Evolutionary conservation across 1,140 invertebrate species (phyloP).

Genomic region (Zaprionus gabonicus): DNA sequence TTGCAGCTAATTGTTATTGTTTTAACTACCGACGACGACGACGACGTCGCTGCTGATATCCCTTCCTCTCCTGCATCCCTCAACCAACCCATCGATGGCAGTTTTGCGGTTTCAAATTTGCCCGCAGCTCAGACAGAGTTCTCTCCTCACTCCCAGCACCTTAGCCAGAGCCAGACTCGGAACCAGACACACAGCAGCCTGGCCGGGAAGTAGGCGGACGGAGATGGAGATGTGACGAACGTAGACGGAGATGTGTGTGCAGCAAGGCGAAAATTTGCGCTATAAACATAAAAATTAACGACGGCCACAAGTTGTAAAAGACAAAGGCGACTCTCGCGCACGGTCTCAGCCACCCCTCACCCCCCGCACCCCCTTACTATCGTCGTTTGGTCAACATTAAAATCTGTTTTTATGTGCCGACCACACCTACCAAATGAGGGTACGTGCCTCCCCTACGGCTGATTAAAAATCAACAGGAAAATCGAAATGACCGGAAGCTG

Average conservation of each 20-base stretch:
- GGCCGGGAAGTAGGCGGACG: neutral
- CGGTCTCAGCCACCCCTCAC: neutral
- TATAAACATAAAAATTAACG: constrained; percentile 84
- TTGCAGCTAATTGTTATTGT: constrained; percentile 80
- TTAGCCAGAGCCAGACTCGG: neutral
- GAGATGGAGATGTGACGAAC: constrained; percentile 14
- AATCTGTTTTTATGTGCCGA: constrained; percentile 76
- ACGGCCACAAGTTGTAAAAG: constrained; percentile 82
- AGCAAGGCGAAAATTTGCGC: constrained; percentile 79
- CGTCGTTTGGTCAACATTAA: constrained; percentile 62
- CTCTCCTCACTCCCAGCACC: no score
- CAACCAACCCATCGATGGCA: constrained; percentile 38
- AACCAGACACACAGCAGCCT: neutral
- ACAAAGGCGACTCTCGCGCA: constrained; percentile 49
- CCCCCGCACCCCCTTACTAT: constrained; percentile 5
- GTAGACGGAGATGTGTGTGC: constrained; percentile 44
- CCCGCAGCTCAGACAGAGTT: constrained; percentile 4
- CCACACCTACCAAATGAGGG: constrained; percentile 59
- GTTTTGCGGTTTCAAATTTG: constrained; percentile 70
- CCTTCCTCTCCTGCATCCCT: neutral
- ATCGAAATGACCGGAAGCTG: constrained; percentile 35
- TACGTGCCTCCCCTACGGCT: constrained; percentile 54
- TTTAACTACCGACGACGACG: constrained; percentile 66
- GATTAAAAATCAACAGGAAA: constrained; percentile 76
- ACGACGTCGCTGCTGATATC: constrained; percentile 31